A percentile compares a stretch with the other conserved stretches of the same genome.
Conservation (phyloP, 2,113 vertebrate species). For the Rhea pennata region DNA sequence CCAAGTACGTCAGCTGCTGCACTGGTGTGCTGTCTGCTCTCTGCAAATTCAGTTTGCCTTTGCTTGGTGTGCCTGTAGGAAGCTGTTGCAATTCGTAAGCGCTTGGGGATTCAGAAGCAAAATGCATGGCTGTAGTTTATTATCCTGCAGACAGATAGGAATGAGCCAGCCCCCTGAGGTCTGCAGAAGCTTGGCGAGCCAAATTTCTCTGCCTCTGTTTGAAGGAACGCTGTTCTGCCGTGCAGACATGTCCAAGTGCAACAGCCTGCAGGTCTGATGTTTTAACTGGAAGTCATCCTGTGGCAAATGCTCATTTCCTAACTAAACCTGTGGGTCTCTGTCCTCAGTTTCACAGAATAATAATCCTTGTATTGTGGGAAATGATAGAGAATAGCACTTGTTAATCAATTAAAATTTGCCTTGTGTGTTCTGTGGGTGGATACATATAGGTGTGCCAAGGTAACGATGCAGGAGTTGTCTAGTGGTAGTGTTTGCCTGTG, state of each 20-base stretch:
- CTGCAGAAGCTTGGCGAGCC: background rate
- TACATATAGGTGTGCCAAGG: background rate
- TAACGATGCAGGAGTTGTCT: background rate
- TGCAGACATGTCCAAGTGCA: background rate
- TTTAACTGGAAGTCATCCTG: background rate
- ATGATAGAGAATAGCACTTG: background rate
- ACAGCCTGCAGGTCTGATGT: background rate
- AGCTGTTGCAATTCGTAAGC: background rate
- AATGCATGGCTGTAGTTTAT: background rate
- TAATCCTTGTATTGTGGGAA: background rate
- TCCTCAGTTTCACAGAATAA: background rate
- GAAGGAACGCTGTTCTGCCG: background rate
- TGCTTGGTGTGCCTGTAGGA: background rate
- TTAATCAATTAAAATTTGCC: background rate
- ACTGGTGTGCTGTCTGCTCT: background rate
- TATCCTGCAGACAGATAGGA: background rate
- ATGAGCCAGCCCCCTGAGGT: background rate
- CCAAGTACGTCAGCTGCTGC: rapidly evolving
- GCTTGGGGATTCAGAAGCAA: too few relatives aligned
- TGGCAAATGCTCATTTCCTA: background rate
- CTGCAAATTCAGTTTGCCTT: background rate
- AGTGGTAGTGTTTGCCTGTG: background rate
- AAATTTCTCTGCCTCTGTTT: too few relatives aligned
- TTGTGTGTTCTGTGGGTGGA: background rate
- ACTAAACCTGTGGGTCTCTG: rapidly evolving